A percentile compares a stretch with the other conserved stretches of the same genome.
Evolutionary conservation across 2,888 invertebrate species (phyloP).

Genomic region (Formica aserva): DNA sequence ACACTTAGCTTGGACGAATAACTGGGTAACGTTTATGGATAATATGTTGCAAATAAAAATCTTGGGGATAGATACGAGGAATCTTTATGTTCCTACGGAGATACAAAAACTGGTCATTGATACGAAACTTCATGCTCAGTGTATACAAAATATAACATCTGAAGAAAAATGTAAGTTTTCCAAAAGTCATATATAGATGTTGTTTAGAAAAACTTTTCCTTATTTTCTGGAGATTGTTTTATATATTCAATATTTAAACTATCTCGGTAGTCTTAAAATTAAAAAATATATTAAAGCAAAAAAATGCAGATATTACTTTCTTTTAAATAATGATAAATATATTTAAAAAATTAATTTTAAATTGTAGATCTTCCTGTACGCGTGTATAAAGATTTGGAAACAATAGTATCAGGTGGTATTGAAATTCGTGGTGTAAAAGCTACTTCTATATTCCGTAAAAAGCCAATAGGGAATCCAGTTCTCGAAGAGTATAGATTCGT

Average conservation of each 20-base stretch:
- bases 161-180: conserved; percentile 62
- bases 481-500: conserved; percentile 88
- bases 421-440: conserved; percentile 88
- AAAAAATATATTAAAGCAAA: too few relatives aligned
- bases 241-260: too few relatives aligned
- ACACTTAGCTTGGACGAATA: conserved; percentile 87
- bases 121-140: conserved; percentile 84
- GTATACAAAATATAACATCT: conserved; percentile 71
- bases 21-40: conserved; percentile 91
- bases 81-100: conserved; percentile 88
- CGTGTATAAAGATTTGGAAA: conserved; percentile 84
- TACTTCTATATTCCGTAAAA: conserved; percentile 86
- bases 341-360: too few relatives aligned
- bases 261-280: too few relatives aligned
- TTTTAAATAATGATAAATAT: too few relatives aligned
- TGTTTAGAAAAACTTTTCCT: too few relatives aligned
- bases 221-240: too few relatives aligned
- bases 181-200: too few relatives aligned
- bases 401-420: conserved; percentile 87
- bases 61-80: conserved; percentile 84
- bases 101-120: conserved; percentile 88
- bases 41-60: conserved; percentile 89
- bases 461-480: conserved; percentile 86
- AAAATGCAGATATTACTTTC: too few relatives aligned
- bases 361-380: conserved; percentile 83